These are phyloP conservation scores for Asarcornis scutulata DNA, from an alignment of 2,113 vertebrate genomes.

Conservation along the genomic window DNA sequence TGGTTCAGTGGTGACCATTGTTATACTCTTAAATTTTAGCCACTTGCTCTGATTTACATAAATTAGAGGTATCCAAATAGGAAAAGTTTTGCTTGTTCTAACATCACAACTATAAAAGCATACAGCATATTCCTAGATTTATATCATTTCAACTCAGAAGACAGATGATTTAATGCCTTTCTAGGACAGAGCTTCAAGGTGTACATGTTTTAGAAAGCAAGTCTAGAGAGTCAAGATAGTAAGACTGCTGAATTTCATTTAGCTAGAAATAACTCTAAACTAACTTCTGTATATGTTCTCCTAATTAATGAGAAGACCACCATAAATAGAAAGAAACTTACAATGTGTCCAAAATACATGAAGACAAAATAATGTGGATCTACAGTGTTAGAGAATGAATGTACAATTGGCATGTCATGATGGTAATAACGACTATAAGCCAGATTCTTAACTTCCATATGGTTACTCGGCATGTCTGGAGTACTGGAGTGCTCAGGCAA, in stretches of 20 bases:
- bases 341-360: neutral
- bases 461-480: neutral
- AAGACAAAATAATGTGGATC: neutral
- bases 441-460: slow-evolving; percentile 21
- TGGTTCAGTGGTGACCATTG: neutral
- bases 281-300: neutral
- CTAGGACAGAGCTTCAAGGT: neutral
- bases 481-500: neutral
- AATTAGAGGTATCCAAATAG: neutral
- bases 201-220: neutral
- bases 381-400: neutral
- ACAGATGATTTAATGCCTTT: neutral
- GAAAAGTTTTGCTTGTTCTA: neutral
- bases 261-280: neutral
- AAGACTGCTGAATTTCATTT: neutral
- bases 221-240: neutral
- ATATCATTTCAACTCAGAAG: neutral
- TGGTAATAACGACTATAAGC: neutral
- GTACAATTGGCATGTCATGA: neutral
- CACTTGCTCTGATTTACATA: neutral
- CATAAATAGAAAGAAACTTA: neutral
- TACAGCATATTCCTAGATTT: neutral
- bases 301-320: neutral
- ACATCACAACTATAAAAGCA: neutral
- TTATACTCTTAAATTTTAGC: neutral